Evolutionary conservation across 2,888 invertebrate genomes (phyloP).

Genomic region (Acrocyrtus sp.): DNA sequence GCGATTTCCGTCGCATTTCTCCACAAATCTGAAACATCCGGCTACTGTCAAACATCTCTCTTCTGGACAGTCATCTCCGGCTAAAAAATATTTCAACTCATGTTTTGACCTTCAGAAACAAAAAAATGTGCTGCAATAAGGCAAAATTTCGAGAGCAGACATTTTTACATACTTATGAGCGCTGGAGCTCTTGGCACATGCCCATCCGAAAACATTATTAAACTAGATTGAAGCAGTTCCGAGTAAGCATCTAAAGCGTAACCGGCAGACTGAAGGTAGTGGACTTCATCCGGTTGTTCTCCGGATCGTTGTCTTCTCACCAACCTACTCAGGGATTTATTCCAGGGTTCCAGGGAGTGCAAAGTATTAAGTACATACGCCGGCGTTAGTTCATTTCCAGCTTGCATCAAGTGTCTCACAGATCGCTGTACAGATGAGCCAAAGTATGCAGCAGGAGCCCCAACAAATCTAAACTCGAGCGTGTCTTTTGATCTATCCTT

Average conservation of each 20-base stretch:
- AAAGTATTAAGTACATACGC: constrained; percentile 65
- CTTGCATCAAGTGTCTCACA: constrained; percentile 64
- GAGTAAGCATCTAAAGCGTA: constrained; percentile 69
- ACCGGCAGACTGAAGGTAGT: constrained; percentile 67
- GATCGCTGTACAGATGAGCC: constrained; percentile 67
- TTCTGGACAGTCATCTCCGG: constrained; percentile 38
- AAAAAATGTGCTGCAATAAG: neutral
- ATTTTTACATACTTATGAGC: constrained; percentile 9
- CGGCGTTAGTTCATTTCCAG: constrained; percentile 66
- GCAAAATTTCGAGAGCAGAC: constrained; percentile 54
- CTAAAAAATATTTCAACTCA: too few relatives aligned
- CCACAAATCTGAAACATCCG: constrained; percentile 66
- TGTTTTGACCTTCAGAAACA: neutral
- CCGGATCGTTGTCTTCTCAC: constrained; percentile 65
- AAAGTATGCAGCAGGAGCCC: constrained; percentile 69
- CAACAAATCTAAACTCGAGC: constrained; percentile 68
- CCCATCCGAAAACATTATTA: constrained; percentile 69
- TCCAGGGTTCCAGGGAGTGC: constrained; percentile 65
- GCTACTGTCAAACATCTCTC: constrained; percentile 66
- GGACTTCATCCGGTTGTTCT: constrained; percentile 64
- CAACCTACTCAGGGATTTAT: constrained; percentile 64
- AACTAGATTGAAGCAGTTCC: constrained; percentile 68
- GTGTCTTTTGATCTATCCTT: constrained; percentile 71
- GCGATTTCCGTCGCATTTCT: constrained; percentile 67
- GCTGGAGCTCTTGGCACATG: constrained; percentile 61